Evolutionary conservation across 2,113 vertebrate genomes (phyloP).

Genomic region (Gracilinanus agilis): DNA sequence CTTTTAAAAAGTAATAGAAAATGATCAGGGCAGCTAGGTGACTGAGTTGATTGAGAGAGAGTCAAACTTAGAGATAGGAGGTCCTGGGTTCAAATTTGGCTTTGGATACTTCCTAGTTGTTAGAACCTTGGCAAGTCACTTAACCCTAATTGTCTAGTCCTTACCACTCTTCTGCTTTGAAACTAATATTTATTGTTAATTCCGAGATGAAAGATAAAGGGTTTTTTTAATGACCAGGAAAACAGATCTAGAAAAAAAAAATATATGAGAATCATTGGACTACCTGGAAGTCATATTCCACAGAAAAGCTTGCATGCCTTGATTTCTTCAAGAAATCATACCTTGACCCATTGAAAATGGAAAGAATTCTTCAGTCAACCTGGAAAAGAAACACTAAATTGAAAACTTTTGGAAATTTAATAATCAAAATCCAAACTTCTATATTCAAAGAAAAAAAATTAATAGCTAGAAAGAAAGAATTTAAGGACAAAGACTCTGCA

Average conservation of each 20-base stretch:
- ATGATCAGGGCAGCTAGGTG: neutral
- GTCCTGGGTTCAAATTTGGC: too few relatives aligned
- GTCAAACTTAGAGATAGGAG: too few relatives aligned
- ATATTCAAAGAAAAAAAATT: neutral
- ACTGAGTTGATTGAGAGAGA: too few relatives aligned
- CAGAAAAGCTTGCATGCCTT: neutral
- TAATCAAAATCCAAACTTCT: neutral
- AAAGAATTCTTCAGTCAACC: neutral
- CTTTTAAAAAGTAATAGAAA: neutral
- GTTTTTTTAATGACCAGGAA: neutral
- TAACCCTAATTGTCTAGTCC: too few relatives aligned
- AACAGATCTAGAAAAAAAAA: neutral
- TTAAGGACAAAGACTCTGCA: neutral
- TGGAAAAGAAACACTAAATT: neutral
- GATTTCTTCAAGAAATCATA: neutral
- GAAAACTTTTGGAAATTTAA: neutral
- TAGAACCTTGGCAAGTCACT: too few relatives aligned
- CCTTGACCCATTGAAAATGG: neutral
- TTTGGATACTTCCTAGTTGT: too few relatives aligned
- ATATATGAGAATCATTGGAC: neutral
- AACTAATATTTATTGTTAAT: too few relatives aligned
- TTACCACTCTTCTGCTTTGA: too few relatives aligned
- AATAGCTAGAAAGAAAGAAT: neutral
- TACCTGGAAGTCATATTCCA: neutral
- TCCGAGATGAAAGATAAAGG: too few relatives aligned